Conservation (phyloP, 2,113 vertebrate genomes). For the Cheilinus undulatus region DNA sequence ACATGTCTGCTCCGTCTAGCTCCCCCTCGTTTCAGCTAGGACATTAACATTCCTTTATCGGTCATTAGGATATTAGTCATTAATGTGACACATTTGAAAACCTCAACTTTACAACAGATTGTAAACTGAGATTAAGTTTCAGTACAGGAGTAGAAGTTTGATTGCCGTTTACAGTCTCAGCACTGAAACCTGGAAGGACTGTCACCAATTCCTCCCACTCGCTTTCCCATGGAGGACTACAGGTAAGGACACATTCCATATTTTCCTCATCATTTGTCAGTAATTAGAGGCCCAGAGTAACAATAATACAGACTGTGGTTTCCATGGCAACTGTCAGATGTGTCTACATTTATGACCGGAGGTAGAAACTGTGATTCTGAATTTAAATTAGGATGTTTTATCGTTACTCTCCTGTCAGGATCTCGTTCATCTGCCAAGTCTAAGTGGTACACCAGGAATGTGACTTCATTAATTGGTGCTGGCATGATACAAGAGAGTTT, state of each 20-base stretch:
- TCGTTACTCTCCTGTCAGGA: background rate
- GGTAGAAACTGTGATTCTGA: background rate
- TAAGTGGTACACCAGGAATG: conserved; percentile 33
- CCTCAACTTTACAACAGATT: background rate
- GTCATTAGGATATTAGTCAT: background rate
- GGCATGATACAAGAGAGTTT: conserved; percentile 22
- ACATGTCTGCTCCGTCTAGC: conserved; percentile 32
- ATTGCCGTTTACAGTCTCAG: too few relatives aligned
- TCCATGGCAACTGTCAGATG: conserved; percentile 4
- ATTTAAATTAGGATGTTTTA: background rate
- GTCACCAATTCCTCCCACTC: too few relatives aligned
- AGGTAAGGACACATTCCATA: too few relatives aligned
- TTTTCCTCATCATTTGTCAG: background rate
- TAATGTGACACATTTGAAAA: conserved; percentile 12
- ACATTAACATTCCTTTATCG: background rate
- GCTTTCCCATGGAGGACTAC: too few relatives aligned
- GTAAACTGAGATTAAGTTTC: background rate
- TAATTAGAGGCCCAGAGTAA: background rate
- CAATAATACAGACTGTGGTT: background rate
- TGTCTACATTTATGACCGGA: background rate
- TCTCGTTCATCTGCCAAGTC: background rate
- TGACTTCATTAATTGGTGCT: conserved; percentile 41
- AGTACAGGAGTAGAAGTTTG: background rate
- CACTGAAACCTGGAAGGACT: too few relatives aligned
- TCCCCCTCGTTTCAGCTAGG: too few relatives aligned